Conservation (phyloP, 2,113 vertebrate species). For the Chaetodon trifascialis region DNA sequence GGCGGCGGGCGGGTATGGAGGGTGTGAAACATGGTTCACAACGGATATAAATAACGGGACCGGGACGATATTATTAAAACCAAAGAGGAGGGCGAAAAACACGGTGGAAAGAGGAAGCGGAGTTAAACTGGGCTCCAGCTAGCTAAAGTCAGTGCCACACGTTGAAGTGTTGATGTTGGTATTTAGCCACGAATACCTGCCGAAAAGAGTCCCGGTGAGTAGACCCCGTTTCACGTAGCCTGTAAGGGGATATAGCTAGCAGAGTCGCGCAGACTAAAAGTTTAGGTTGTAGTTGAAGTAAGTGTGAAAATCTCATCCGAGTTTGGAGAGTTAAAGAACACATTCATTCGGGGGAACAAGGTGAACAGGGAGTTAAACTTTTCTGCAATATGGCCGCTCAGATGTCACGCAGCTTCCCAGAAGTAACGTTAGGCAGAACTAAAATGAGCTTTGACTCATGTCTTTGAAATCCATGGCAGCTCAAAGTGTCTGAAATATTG, state of each 20-base stretch:
- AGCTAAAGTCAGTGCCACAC: constrained; percentile 32
- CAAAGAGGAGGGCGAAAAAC: not conserved
- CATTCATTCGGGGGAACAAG: constrained; percentile 69
- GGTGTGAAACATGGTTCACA: constrained; percentile 40
- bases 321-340: constrained; percentile 1
- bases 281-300: not conserved
- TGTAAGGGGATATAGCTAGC: not conserved
- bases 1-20: constrained; percentile 31
- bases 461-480: not conserved
- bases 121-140: constrained; percentile 1
- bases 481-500: not conserved
- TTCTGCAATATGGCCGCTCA: constrained; percentile 84
- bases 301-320: not conserved
- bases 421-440: constrained; percentile 38
- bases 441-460: not conserved
- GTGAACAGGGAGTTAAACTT: constrained; percentile 79
- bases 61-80: constrained; percentile 4
- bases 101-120: constrained; percentile 3
- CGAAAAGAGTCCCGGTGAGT: constrained; percentile 78
- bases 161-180: constrained; percentile 69
- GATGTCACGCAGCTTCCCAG: constrained; percentile 68
- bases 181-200: constrained; percentile 72
- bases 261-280: too few relatives aligned
- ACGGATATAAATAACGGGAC: constrained; percentile 67
- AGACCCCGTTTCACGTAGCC: not conserved